Conservation (phyloP, 2,797 vertebrate species). For the Synaphobranchus kaupii region DNA sequence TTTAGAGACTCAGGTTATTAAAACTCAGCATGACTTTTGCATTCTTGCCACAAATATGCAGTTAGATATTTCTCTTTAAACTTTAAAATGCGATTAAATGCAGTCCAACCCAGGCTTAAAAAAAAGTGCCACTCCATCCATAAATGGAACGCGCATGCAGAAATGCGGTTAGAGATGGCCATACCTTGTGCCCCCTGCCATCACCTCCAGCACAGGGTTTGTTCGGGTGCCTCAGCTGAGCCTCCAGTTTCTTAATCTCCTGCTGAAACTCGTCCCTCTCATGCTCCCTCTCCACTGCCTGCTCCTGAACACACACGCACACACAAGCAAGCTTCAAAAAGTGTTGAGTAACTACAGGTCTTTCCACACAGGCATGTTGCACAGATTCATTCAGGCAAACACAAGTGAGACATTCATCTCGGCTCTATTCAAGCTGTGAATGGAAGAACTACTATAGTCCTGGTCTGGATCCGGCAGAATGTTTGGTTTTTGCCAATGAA, state of each 20-base stretch:
- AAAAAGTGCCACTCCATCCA: not conserved
- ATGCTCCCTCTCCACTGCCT: conserved; percentile 92
- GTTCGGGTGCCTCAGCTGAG: conserved; percentile 71
- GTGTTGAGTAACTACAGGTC: not conserved
- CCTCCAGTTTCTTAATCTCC: conserved; percentile 89
- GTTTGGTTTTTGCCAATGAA: not conserved
- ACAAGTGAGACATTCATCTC: not conserved
- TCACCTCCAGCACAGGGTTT: conserved; percentile 62
- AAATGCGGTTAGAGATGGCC: not conserved
- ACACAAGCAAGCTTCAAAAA: not conserved
- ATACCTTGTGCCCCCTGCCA: conserved; percentile 63
- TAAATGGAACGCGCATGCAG: not conserved
- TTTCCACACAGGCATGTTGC: not conserved
- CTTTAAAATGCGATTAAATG: not conserved
- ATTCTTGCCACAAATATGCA: not conserved
- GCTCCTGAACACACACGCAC: conserved; percentile 74
- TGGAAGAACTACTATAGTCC: not conserved
- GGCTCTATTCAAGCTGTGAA: not conserved
- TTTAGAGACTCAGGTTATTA: not conserved
- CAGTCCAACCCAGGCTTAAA: not conserved
- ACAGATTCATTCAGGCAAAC: not conserved
- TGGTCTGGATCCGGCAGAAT: not conserved
- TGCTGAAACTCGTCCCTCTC: conserved; percentile 97
- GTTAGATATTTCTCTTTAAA: not conserved
- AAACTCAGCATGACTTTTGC: not conserved